Evolutionary conservation across 2,113 vertebrate species (phyloP), one percentile per base, ranked within the genome.

Genomic region (Clupea harengus): DNA sequence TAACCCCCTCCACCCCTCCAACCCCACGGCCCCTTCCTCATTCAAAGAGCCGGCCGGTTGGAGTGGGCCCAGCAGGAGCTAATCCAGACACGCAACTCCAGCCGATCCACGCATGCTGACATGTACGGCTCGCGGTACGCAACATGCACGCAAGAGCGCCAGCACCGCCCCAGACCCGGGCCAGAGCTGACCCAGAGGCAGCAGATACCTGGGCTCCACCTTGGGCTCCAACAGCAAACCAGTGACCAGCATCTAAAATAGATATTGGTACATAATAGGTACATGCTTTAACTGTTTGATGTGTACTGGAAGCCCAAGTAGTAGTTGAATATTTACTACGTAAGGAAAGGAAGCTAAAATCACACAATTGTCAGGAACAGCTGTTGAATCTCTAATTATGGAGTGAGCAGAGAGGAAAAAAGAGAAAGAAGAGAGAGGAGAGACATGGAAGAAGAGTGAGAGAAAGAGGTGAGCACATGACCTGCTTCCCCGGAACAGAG

Each of bases 21-120:
- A 20, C 18, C 18, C 83, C 81, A 86, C 72, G 82, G 83, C 88
- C 87, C 83, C 72, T 15, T 78, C 17, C 28, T 18, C 28, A 78
- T 78, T 78, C 72, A 78, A 17, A 32, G 13, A 78, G 72, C 10
- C 3, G 18, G 20, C 28, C 4, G 72, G 72, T 32, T 78, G 72
- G 72, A 78, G 72, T 78, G 72, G 25, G 32, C 72, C 81, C 81
- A 82, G 81, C 28, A 28, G 88, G 85, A 67, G 20, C 64, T 81
- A 54, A 47, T 64, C 85, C 82, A 81, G 60, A 81, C 81, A 78
- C 20, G 80, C 47, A 39, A 39, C 39, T 39, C 39, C 39, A 39
- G 39, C 39, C 39, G 39, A 1, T 39, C 39, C 39, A 28, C 49
- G 17, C 6, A 25, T 22, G 52, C 46, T 54, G 15, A 84, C 45